phyloP scores from a whole-genome alignment of 2,113 vertebrate species.

The Pagrus major region DNA sequence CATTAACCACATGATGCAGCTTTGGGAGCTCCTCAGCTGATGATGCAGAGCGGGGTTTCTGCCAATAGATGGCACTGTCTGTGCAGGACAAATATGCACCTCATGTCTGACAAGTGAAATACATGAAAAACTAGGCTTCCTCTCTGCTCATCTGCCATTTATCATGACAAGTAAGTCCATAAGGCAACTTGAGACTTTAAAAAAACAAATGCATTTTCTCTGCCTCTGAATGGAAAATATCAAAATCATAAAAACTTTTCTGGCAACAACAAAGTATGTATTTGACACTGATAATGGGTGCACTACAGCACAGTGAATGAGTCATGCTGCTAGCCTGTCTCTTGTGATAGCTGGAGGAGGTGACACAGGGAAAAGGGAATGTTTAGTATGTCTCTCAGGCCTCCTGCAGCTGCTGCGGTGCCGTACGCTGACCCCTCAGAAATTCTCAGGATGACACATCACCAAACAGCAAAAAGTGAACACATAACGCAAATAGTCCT shows the following conservation, averaged over 20 bases:
- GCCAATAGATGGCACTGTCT: conserved; percentile 73
- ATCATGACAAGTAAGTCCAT: neutral
- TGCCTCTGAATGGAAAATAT: neutral
- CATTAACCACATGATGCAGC: conserved; percentile 8
- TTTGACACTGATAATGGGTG: neutral
- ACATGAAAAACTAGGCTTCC: neutral
- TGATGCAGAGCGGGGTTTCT: neutral
- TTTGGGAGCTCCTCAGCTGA: neutral
- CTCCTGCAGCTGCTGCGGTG: conserved; percentile 6
- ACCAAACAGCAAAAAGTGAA: neutral
- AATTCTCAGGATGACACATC: neutral
- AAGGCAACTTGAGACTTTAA: neutral
- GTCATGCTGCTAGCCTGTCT: conserved; percentile 6
- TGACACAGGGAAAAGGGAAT: conserved; percentile 32
- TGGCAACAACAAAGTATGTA: conserved; percentile 1
- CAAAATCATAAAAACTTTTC: conserved; percentile 1
- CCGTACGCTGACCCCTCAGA: neutral
- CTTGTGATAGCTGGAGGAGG: conserved; percentile 24
- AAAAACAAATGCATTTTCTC: neutral
- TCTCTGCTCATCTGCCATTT: neutral
- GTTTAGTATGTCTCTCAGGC: conserved; percentile 19
- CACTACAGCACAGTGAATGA: neutral
- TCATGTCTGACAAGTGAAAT: neutral
- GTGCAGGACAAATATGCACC: neutral
- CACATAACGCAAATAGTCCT: neutral